Conservation (phyloP, 2,113 vertebrate genomes). For the Scomber colias region DNA sequence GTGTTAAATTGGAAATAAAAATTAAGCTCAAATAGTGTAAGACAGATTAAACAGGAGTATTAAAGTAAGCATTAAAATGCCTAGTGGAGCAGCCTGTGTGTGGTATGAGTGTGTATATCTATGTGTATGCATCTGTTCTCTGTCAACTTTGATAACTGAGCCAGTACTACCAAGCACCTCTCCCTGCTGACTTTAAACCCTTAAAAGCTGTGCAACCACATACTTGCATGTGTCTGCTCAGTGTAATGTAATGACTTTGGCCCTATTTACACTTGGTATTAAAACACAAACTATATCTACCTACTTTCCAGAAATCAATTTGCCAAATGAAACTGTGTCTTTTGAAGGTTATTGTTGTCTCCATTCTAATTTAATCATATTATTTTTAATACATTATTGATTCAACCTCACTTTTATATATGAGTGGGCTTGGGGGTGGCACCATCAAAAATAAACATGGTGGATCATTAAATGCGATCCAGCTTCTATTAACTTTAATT, state of each 20-base stretch:
- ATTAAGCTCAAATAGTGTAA: no score
- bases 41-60: no score
- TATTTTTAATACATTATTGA: no score
- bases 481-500: neutral
- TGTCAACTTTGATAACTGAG: conserved; percentile 59
- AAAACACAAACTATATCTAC: neutral
- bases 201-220: conserved; percentile 23
- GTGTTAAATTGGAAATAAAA: no score
- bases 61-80: neutral
- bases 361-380: neutral
- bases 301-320: neutral
- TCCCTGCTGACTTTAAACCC: conserved; percentile 53
- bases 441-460: neutral
- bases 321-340: no score
- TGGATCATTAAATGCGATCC: neutral
- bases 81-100: neutral
- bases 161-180: conserved; percentile 35
- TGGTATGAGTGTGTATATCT: neutral
- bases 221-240: conserved; percentile 13
- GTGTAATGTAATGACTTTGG: conserved; percentile 17
- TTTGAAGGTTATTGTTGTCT: neutral
- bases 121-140: conserved; percentile 8
- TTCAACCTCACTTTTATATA: neutral
- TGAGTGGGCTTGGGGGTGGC: neutral
- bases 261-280: conserved; percentile 7